Percentiles rank a stretch among this genome's conserved stretches.
phyloP scores from a whole-genome alignment of 1,140 invertebrate genomes.

The Hypsibius dujardini region DNA sequence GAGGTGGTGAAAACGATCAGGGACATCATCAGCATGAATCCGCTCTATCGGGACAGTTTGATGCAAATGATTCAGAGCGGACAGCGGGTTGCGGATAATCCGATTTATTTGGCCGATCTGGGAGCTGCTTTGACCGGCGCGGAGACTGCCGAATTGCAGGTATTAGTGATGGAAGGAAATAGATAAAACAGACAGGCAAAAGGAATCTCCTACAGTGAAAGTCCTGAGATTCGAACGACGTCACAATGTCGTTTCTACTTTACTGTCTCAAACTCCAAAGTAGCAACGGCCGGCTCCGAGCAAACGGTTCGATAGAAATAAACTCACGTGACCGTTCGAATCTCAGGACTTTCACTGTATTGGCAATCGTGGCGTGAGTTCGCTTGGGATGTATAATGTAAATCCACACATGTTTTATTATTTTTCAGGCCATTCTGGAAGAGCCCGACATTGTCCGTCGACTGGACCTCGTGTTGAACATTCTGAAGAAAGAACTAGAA shows the following conservation, averaged over 20 bases:
- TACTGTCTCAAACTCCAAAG: no score
- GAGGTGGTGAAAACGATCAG: slow-evolving; percentile 93
- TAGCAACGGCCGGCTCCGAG: no score
- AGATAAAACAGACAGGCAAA: no score
- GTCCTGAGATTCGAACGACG: no score
- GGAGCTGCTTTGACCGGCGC: slow-evolving; percentile 85
- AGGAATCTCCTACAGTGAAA: no score
- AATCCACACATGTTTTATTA: no score
- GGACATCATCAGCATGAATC: slow-evolving; percentile 88
- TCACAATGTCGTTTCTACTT: no score
- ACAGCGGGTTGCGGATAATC: slow-evolving; percentile 88
- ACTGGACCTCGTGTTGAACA: slow-evolving; percentile 62
- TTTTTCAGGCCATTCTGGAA: slow-evolving; percentile 54
- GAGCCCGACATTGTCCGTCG: slow-evolving; percentile 85
- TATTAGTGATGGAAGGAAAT: slow-evolving; percentile 27
- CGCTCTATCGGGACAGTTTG: slow-evolving; percentile 64
- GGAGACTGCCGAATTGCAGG: slow-evolving; percentile 74
- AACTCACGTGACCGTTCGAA: no score
- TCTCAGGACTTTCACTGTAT: no score
- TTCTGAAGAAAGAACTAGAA: slow-evolving; percentile 94
- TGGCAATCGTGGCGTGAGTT: no score
- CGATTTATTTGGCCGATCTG: slow-evolving; percentile 89
- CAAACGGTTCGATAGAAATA: no score
- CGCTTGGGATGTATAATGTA: no score
- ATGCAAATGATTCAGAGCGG: slow-evolving; percentile 88